phyloP scores from a whole-genome alignment of 2,888 invertebrate species.

The Aphodius sticticus region DNA sequence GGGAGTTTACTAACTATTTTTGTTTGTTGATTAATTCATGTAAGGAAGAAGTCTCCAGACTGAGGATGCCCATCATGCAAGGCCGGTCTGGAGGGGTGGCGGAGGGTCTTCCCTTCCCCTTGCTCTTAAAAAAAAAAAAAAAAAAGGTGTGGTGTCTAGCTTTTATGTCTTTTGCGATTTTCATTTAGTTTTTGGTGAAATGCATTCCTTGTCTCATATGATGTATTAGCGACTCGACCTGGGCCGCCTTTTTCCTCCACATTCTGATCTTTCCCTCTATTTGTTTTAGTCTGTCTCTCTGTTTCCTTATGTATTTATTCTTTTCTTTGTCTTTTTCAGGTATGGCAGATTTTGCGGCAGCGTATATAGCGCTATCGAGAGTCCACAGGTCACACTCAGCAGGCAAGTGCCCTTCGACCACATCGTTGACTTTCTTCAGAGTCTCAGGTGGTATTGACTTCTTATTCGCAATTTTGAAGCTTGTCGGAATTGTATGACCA shows the following conservation, averaged over 20 bases:
- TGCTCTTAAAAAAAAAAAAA: too few species aligned
- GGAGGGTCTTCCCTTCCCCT: too few species aligned
- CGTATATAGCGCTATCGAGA: conserved; percentile 12
- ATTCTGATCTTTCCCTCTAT: neutral
- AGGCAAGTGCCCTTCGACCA: conserved; percentile 10
- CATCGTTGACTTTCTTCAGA: conserved; percentile 6
- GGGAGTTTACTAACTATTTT: too few species aligned
- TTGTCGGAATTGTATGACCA: too few species aligned
- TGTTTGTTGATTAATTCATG: too few species aligned
- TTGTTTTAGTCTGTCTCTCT: neutral
- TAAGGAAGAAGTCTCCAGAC: too few species aligned
- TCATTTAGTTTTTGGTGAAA: conserved; percentile 4
- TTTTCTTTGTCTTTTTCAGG: conserved; percentile 6
- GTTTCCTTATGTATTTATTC: conserved; percentile 17
- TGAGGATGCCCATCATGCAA: too few species aligned
- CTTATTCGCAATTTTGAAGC: too few species aligned
- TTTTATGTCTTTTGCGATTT: conserved; percentile 11
- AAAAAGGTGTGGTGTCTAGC: conserved; percentile 8
- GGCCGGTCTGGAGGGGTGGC: too few species aligned
- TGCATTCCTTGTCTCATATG: conserved; percentile 10
- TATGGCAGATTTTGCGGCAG: conserved; percentile 15
- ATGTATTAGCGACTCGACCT: neutral
- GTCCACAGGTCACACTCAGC: conserved; percentile 12
- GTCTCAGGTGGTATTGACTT: conserved; percentile 10
- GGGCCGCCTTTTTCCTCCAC: too few species aligned